These are phyloP conservation scores for Zonitis immaculata DNA, from an alignment of 2,888 invertebrate species.

Conservation along the genomic window DNA sequence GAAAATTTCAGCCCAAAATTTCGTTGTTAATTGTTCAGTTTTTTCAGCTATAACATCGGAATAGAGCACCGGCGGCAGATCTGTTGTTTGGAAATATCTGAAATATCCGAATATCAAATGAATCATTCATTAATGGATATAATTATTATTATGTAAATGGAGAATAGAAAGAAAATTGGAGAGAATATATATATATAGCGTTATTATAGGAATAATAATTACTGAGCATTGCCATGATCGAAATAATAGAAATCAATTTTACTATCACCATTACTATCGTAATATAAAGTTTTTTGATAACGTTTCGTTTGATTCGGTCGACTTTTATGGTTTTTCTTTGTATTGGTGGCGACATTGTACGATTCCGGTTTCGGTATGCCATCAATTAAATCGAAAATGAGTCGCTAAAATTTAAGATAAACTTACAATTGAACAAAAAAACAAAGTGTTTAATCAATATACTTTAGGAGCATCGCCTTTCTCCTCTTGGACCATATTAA, in stretches of 20 bases:
- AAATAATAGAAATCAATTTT: constrained; percentile 64
- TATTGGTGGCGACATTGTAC: constrained; percentile 33
- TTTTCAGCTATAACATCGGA: constrained; percentile 57
- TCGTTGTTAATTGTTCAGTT: constrained; percentile 56
- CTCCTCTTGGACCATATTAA: constrained; percentile 16
- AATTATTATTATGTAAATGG: too few relatives aligned
- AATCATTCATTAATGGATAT: too few relatives aligned
- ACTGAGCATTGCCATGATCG: constrained; percentile 63
- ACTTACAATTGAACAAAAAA: too few relatives aligned
- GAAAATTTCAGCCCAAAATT: constrained; percentile 66
- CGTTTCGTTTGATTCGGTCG: constrained; percentile 2
- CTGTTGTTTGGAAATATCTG: constrained; percentile 60
- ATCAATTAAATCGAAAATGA: constrained; percentile 44
- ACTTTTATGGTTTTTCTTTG: constrained; percentile 18
- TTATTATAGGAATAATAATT: too few relatives aligned
- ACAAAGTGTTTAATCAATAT: constrained; percentile 2
- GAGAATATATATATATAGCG: too few relatives aligned
- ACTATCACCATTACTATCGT: constrained; percentile 27
- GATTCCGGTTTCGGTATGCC: constrained; percentile 34
- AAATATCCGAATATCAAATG: too few relatives aligned
- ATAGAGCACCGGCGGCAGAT: constrained; percentile 55
- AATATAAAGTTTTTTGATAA: constrained; percentile 24
- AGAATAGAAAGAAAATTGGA: too few relatives aligned
- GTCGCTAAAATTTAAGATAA: constrained; percentile 31
- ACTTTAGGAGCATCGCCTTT: constrained; percentile 21